Base-by-base conservation (phyloP, 2,888 invertebrate genomes). In the Achlya flavicornis region DNA sequence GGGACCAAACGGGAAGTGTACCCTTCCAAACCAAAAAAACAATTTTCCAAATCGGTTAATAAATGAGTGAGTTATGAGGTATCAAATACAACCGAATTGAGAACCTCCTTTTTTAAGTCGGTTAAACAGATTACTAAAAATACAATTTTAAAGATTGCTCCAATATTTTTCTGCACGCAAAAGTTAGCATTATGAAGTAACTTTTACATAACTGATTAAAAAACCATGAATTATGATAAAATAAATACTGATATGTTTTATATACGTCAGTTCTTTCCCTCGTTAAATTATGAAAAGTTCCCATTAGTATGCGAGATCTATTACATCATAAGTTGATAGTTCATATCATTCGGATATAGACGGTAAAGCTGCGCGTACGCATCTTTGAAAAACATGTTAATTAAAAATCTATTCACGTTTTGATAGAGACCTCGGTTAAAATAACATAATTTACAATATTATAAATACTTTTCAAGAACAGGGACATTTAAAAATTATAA, bases 221-320 rank as follows among this genome's bases (percentile, higher is more conserved):
- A 38, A 38, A 10, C 38, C 38, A 38, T 46, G 8, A 11, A 4
- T 16, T 48, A 4, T 6, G n/a, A 5, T n/a, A 1, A 48, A 19
- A 19, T 6, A 10, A 19, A 53, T 53, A 53, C n/a, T 53, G 53
- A 53, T 53, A 53, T 48, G 16, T 48, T 48, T 35, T 16, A 10
- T 16, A 16, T 48, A 48, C 48, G 48, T 48, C 14, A 48, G n/a
- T 48, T 16, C 7, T 16, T 48, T 16, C 4, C 7, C 6, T 16
- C 16, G 16, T 8, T 48, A 16, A 53, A 19, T 59, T 57, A 66
- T 63, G 60, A 62, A 66, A 66, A 64, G 64, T 66, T 59, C 57
- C 60, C 57, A 33, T 35, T 43, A 61, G 62, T n/a, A 46, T 10
- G 10, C 46, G 46, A 66, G 66, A 66, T 66, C 64, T 58, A 38